Base-by-base conservation (phyloP, 1,140 invertebrate genomes). In the Catajapyx aquilonaris region DNA sequence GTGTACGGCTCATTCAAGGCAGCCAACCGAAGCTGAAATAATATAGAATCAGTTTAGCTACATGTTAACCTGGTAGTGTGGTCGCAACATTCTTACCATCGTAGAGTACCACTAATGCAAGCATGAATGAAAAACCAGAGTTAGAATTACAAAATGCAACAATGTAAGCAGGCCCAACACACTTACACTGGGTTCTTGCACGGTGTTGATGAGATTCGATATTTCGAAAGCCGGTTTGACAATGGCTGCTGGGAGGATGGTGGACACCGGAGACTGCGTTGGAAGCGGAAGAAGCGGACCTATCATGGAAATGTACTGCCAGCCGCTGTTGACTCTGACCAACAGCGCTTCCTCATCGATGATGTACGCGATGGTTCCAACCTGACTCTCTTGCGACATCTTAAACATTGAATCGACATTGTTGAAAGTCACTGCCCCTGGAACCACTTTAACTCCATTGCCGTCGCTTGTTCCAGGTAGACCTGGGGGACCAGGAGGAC, bases 261-360 rank as follows among this genome's bases (percentile, higher is more conserved):
- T 74, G 17, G 71, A 62, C 13, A 73, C 76, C 2, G 74, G 58
- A 3, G n/a, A n/a, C n/a, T n/a, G n/a, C n/a, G n/a, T n/a, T n/a
- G n/a, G n/a, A n/a, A n/a, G n/a, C n/a, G n/a, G n/a, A n/a, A n/a
- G n/a, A n/a, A n/a, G n/a, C n/a, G n/a, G n/a, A n/a, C n/a, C n/a
- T n/a, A n/a, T n/a, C n/a, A n/a, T n/a, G n/a, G n/a, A 65, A 48
- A 95, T 77, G 49, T 86, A 86, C 54, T 87, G 84, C 87, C 87
- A 93, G 19, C 87, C 87, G 48, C 75, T 74, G 45, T 77, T 79
- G 20, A 93, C 81, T 56, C 87, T 66, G 15, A 91, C 76, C 28
- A 90, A 68, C 7, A 93, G 56, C 17, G 76, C 73, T 63, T 94
- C 80, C 58, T 91, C 84, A 52, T 88, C 83, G 38, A 81, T 71